These are phyloP conservation scores for Argentina silus DNA, from an alignment of 2,797 vertebrate genomes.

Conservation along the genomic window DNA sequence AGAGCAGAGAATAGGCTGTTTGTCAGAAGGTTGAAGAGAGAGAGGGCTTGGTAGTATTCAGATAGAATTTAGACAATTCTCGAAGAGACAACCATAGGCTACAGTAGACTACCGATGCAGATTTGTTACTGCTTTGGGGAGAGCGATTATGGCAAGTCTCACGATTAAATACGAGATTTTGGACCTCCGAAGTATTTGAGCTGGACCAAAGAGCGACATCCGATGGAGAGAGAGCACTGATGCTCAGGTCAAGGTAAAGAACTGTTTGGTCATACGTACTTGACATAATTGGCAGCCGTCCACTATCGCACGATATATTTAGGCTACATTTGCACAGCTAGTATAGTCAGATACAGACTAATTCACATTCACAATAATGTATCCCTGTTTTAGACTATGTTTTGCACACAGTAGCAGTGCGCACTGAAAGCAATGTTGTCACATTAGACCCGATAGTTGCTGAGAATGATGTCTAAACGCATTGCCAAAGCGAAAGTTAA, in stretches of 20 bases:
- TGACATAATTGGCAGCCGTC: conserved; percentile 27
- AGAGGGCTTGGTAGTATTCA: too few species aligned
- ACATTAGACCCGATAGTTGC: background rate
- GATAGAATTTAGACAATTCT: too few species aligned
- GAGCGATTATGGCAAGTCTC: conserved; percentile 63
- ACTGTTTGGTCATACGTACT: conserved; percentile 30
- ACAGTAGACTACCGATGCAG: too few species aligned
- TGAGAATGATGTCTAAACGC: background rate
- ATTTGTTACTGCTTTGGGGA: conserved; percentile 9
- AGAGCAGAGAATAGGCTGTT: background rate
- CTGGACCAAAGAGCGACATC: conserved; percentile 71
- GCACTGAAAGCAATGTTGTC: conserved; percentile 16
- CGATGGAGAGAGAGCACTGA: conserved; percentile 56
- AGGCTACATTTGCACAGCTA: background rate
- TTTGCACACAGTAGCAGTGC: conserved; percentile 33
- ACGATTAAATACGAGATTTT: conserved; percentile 76
- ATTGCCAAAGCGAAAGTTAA: conserved; percentile 8
- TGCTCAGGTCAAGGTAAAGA: conserved; percentile 69
- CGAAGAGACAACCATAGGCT: too few species aligned
- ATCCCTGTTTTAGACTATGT: conserved; percentile 47
- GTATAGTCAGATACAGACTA: background rate
- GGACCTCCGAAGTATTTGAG: conserved; percentile 58
- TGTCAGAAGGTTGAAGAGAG: too few species aligned
- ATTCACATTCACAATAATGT: conserved; percentile 11
- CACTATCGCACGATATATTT: conserved; percentile 10